phyloP scores from a whole-genome alignment of 2,888 invertebrate species.

The Lordiphosa andalusiaca region DNA sequence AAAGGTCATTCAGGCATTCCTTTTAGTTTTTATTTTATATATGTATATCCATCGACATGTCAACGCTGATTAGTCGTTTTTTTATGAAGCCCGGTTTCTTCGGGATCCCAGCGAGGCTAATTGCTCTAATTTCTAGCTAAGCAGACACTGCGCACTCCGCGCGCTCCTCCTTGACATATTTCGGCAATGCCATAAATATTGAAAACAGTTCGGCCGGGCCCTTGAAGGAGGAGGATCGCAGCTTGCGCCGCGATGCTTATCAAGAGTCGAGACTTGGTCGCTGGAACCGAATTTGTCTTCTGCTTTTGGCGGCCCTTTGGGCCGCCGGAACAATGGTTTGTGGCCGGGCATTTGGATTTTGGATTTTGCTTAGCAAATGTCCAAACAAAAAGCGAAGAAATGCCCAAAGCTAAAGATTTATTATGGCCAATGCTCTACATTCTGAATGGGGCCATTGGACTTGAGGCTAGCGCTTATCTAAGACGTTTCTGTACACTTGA shows the following conservation, averaged over 20 bases:
- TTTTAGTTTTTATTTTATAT: no score
- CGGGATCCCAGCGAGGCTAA: slow-evolving; percentile 47
- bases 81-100: slow-evolving; percentile 31
- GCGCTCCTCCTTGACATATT: slow-evolving; percentile 25
- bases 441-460: slow-evolving; percentile 15
- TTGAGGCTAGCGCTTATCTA: slow-evolving; percentile 20
- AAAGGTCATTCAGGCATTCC: slow-evolving; percentile 47
- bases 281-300: slow-evolving; percentile 57
- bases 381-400: slow-evolving; percentile 24
- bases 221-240: slow-evolving; percentile 38
- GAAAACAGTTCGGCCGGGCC: slow-evolving; percentile 35
- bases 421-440: slow-evolving; percentile 53
- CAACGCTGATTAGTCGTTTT: slow-evolving; percentile 50
- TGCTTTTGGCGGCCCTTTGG: slow-evolving; percentile 54
- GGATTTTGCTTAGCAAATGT: slow-evolving; percentile 40
- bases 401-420: slow-evolving; percentile 56
- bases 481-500: background rate
- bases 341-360: slow-evolving; percentile 56
- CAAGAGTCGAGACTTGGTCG: slow-evolving; percentile 23
- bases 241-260: slow-evolving; percentile 66
- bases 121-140: slow-evolving; percentile 72
- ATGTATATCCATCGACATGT: slow-evolving; percentile 32
- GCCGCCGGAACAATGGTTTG: slow-evolving; percentile 53
- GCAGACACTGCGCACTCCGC: slow-evolving; percentile 19
- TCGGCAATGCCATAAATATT: slow-evolving; percentile 60